phyloP scores from a whole-genome alignment of 2,888 invertebrate genomes.

The Leptopilina drosophilae region DNA sequence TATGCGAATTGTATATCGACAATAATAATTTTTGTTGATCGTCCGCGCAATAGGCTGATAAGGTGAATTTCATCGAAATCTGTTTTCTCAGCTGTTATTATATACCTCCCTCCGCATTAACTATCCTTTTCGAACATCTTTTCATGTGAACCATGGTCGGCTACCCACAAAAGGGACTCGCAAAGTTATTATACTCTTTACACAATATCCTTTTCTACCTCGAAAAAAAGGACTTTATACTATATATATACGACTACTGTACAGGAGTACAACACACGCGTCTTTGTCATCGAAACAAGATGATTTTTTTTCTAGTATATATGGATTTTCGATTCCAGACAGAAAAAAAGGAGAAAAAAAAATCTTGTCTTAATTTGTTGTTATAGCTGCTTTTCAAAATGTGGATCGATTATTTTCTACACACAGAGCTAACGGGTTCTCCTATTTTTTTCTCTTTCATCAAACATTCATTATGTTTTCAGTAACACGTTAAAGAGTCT shows the following conservation, averaged over 20 bases:
- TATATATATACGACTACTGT: conserved; percentile 10
- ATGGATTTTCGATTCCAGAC: not conserved
- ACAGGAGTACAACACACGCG: not conserved
- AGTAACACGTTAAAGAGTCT: conserved; percentile 65
- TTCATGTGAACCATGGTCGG: conserved; percentile 73
- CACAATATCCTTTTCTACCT: conserved; percentile 73
- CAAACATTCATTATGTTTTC: conserved; percentile 76
- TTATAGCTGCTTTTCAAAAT: conserved; percentile 72
- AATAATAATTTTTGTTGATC: not conserved
- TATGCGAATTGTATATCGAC: not conserved
- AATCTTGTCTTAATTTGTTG: conserved; percentile 72
- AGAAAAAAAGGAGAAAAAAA: not conserved
- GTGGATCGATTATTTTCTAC: conserved; percentile 64
- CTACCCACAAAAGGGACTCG: conserved; percentile 73
- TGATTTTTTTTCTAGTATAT: conserved; percentile 21
- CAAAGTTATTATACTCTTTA: conserved; percentile 74
- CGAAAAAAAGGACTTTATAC: conserved; percentile 41
- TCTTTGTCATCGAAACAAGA: conserved; percentile 30
- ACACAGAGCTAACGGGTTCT: conserved; percentile 58
- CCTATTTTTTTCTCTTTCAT: conserved; percentile 43
- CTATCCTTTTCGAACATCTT: conserved; percentile 65
- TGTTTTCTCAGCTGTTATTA: conserved; percentile 75
- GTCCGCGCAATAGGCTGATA: not conserved
- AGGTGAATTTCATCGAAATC: conserved; percentile 54
- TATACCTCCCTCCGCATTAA: conserved; percentile 54